Base-by-base conservation (phyloP, 2,888 invertebrate genomes). In the Anagyrus pseudococci region DNA sequence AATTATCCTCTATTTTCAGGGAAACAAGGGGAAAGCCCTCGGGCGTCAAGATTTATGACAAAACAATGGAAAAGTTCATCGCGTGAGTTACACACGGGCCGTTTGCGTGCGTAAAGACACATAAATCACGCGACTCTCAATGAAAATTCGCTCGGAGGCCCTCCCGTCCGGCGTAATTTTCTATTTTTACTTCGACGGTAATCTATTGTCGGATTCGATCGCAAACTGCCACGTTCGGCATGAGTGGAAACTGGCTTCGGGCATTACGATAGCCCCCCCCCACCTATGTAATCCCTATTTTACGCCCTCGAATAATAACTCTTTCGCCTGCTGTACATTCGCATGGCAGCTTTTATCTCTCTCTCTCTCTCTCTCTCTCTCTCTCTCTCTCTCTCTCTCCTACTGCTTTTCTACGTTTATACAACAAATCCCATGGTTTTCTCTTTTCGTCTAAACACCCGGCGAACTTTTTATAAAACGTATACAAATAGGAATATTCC, bases 1-100 rank as follows among this genome's bases (percentile, higher is more conserved):
- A n/a, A n/a, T 70, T 33, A 33, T 33, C 72, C 70, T 70, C 68
- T 69, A 69, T 68, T 33, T 33, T 7, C 8, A 8, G 17, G 19
- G 25, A 49, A 49, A 37, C 13, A 8, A 19, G 4, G 23, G 1
- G 22, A 37, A 50, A 50, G 33, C 33, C 13, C 33, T 41, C 43
- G 25, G 19, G n/a, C 23, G 29, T 10, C 8, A 29, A 29, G 23
- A 56, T 56, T 56, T 37, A 47, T 29, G 40, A 20, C 22, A n/a
- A 37, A 56, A 56, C 56, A 56, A 56, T 56, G 23, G 47, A 29
- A 44, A 44, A 44, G 53, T 53, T 53, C n/a, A n/a, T n/a, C 25
- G 20, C 53, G 23, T 55, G 23, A 26, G 13, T n/a, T 37, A 37
- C 41, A 41, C 33, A 33, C n/a, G n/a, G n/a, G n/a, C n/a, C n/a